phyloP scores from a whole-genome alignment of 1,140 invertebrate species.

The Coptotermes formosanus region DNA sequence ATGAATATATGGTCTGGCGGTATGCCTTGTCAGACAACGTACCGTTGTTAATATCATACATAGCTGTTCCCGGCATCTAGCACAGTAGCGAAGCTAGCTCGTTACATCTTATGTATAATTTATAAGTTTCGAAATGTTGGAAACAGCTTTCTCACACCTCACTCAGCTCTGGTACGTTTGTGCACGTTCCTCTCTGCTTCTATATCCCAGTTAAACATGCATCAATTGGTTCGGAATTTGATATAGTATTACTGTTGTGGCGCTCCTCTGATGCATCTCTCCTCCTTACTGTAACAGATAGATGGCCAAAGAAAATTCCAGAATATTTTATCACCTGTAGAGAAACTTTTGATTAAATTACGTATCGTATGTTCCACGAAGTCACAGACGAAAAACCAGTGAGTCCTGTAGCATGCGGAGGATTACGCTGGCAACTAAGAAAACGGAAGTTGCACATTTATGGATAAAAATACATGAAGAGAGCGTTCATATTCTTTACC shows the following conservation, averaged over 20 bases:
- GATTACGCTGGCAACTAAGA: no score
- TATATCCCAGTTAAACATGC: not conserved
- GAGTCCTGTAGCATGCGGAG: no score
- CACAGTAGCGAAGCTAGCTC: not conserved
- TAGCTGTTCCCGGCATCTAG: not conserved
- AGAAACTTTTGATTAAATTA: no score
- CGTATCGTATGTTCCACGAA: no score
- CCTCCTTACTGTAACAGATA: not conserved
- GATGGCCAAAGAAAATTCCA: not conserved
- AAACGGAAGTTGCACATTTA: no score
- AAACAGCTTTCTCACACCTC: not conserved
- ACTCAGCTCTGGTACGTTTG: not conserved
- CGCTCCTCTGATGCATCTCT: not conserved
- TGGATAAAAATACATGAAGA: no score
- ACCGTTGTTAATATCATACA: not conserved
- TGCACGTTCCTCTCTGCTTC: not conserved
- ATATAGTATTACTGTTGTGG: not conserved
- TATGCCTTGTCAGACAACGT: not conserved
- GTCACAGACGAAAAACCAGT: no score
- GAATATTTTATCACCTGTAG: no score
- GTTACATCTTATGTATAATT: conserved; percentile 17
- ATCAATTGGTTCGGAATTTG: not conserved
- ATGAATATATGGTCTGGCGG: not conserved
- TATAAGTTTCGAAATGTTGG: conserved; percentile 3
- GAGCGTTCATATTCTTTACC: no score